Evolutionary conservation across 2,888 invertebrate genomes (phyloP).

Genomic region (Plebejus melissa): DNA sequence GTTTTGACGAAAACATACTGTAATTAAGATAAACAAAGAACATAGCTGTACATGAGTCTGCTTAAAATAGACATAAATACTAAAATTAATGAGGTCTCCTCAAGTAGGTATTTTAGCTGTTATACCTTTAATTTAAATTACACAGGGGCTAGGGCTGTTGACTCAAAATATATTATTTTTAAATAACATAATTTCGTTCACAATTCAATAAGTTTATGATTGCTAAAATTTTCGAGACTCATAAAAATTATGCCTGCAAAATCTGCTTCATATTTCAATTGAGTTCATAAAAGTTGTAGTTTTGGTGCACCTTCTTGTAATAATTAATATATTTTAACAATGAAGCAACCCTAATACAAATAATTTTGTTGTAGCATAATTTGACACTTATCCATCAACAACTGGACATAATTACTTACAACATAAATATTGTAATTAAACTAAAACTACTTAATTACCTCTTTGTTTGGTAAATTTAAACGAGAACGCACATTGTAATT

Average conservation of each 20-base stretch:
- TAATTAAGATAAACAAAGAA: not conserved
- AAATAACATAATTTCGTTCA: not conserved
- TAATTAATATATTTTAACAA: not conserved
- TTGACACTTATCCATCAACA: constrained; percentile 9
- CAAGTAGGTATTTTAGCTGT: not conserved
- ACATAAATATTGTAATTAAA: constrained; percentile 16
- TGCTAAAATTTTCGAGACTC: not conserved
- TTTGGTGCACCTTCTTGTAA: not conserved
- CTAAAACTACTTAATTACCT: not conserved
- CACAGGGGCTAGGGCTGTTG: not conserved
- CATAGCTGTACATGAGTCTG: not conserved
- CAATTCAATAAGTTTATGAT: not conserved
- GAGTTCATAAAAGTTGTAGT: not conserved
- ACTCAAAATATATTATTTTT: not conserved
- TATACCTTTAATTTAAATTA: not conserved
- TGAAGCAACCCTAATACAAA: not conserved
- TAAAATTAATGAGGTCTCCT: not conserved
- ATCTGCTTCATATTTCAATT: not conserved
- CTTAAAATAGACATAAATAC: not conserved
- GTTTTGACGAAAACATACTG: not conserved
- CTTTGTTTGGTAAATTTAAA: not conserved
- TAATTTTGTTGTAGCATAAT: not conserved
- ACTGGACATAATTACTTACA: constrained; percentile 1
- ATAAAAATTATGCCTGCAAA: too few species aligned
- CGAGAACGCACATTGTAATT: not conserved